Percentiles rank a stretch among this genome's conserved stretches.
Evolutionary conservation across 2,113 vertebrate genomes (phyloP).

Genomic region (Eulemur macaco): DNA sequence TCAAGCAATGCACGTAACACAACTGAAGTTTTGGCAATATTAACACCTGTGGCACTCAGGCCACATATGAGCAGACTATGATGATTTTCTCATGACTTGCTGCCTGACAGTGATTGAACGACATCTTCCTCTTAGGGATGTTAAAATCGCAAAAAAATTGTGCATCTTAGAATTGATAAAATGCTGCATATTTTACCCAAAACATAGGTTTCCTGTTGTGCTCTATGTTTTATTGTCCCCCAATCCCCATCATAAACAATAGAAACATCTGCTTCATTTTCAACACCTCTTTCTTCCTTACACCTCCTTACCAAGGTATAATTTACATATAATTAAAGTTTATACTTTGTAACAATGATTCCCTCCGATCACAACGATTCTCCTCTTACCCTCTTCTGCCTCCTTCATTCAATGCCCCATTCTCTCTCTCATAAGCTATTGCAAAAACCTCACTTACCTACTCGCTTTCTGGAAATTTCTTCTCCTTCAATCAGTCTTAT

Average conservation of each 20-base stretch:
- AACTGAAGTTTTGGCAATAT: background rate
- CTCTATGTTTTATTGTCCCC: background rate
- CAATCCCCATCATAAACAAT: background rate
- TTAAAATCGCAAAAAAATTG: background rate
- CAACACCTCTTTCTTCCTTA: background rate
- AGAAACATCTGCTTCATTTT: background rate
- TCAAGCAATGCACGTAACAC: background rate
- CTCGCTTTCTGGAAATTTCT: constrained; percentile 47
- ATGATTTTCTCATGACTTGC: background rate
- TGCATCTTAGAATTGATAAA: background rate
- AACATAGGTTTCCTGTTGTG: background rate
- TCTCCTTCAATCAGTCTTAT: background rate
- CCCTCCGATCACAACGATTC: background rate
- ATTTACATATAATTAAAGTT: background rate
- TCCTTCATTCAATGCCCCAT: background rate
- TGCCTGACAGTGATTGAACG: background rate
- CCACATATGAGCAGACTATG: fast-evolving
- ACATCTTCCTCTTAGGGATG: background rate
- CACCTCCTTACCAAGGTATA: background rate
- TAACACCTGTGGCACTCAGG: fast-evolving
- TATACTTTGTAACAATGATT: background rate
- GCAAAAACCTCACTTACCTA: background rate
- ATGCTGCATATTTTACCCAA: background rate
- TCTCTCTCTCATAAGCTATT: background rate
- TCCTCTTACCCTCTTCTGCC: background rate